Conservation (phyloP, 1,140 invertebrate genomes). For the Vollenhovia emeryi region DNA sequence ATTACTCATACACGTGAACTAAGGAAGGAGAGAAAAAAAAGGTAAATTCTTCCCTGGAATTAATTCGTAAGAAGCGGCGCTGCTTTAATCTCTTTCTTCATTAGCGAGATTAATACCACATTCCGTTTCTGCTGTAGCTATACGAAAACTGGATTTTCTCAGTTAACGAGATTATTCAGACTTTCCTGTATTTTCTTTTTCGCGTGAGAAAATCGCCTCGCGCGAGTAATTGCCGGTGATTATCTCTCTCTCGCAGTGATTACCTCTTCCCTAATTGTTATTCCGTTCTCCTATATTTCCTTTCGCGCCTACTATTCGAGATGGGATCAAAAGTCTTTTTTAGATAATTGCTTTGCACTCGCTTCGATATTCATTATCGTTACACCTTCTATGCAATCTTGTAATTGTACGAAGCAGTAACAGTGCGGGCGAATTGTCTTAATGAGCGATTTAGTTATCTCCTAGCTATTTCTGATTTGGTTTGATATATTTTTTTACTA, state of each 20-base stretch:
- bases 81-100: slow-evolving; percentile 46
- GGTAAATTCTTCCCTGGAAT: slow-evolving; percentile 18
- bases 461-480: neutral
- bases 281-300: neutral
- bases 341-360: neutral
- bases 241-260: slow-evolving; percentile 39
- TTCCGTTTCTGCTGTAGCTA: slow-evolving; percentile 1
- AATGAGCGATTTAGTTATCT: neutral
- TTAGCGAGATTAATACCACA: slow-evolving; percentile 46
- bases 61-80: slow-evolving; percentile 8
- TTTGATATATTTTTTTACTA: neutral
- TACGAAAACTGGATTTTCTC: slow-evolving; percentile 42
- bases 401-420: neutral
- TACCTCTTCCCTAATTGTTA: slow-evolving; percentile 33
- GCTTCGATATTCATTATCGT: slow-evolving; percentile 28
- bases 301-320: neutral
- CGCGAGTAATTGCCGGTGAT: slow-evolving; percentile 33
- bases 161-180: slow-evolving; percentile 49
- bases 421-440: neutral
- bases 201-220: slow-evolving; percentile 35
- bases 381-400: neutral
- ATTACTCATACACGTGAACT: slow-evolving; percentile 23
- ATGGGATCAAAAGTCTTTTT: slow-evolving; percentile 15
- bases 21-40: neutral
- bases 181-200: slow-evolving; percentile 43